A percentile compares a stretch with the other conserved stretches of the same genome.
Conservation (phyloP, 2,113 vertebrate genomes). For the rat (Rattus norvegicus) region DNA sequence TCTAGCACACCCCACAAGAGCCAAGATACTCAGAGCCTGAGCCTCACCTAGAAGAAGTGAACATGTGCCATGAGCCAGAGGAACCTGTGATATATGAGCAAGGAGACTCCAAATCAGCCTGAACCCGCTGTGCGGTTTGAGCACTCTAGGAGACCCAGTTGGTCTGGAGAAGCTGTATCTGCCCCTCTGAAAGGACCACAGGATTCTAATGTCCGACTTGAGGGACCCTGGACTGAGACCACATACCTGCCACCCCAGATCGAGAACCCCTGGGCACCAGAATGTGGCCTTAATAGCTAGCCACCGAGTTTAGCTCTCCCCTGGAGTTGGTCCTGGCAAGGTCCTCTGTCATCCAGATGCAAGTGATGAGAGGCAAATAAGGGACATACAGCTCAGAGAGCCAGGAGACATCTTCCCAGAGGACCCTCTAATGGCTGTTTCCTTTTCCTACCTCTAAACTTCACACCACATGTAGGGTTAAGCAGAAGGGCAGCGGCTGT, state of each 20-base stretch:
- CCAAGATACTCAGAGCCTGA: conserved; percentile 60
- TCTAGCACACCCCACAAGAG: conserved; percentile 28
- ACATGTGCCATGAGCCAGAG: accelerated
- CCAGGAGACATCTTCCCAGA: background rate
- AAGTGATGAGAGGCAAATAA: accelerated
- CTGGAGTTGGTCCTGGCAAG: background rate
- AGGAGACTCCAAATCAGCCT: background rate
- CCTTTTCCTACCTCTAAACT: background rate
- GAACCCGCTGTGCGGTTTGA: background rate
- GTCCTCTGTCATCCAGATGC: accelerated
- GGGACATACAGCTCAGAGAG: accelerated
- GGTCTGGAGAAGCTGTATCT: too few species aligned
- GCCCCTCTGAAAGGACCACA: background rate
- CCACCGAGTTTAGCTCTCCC: background rate
- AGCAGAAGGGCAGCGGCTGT: accelerated
- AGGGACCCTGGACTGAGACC: too few species aligned
- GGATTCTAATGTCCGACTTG: background rate
- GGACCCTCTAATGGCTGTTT: background rate
- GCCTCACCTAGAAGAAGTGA: background rate
- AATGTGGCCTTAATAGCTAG: too few species aligned
- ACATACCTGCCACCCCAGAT: background rate
- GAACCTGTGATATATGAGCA: accelerated
- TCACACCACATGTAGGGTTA: accelerated
- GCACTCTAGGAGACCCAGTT: accelerated
- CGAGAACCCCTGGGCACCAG: background rate